Percentiles rank a stretch among this genome's conserved stretches.
Evolutionary conservation across 2,888 invertebrate genomes (phyloP).

Genomic region (Synergus itoensis): DNA sequence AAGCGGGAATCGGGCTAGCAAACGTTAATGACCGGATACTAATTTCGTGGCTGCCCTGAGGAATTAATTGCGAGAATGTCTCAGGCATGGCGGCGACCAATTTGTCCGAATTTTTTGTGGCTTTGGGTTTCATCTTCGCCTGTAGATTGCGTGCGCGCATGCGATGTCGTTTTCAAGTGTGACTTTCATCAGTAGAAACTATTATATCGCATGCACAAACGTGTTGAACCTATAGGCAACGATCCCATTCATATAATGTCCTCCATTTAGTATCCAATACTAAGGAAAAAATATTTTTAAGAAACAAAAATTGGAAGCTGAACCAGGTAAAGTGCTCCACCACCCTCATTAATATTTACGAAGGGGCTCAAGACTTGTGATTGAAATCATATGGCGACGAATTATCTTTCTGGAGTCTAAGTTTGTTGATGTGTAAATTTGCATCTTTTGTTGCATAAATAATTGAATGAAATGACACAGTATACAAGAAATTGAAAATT

Average conservation of each 20-base stretch:
- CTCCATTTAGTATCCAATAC: background rate
- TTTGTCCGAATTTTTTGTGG: conserved; percentile 61
- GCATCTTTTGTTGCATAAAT: background rate
- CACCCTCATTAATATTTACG: conserved; percentile 29
- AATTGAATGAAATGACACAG: background rate
- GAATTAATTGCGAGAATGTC: conserved; percentile 38
- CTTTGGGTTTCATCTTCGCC: conserved; percentile 49
- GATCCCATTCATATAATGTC: conserved; percentile 22
- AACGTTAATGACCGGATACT: conserved; percentile 40
- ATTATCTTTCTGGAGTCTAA: background rate
- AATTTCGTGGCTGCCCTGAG: conserved; percentile 39
- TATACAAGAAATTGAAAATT: background rate
- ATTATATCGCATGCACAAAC: conserved; percentile 49
- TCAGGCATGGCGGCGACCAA: conserved; percentile 53
- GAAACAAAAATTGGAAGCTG: background rate
- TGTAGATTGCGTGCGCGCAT: conserved; percentile 51
- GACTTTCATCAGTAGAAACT: conserved; percentile 44
- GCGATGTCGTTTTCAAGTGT: conserved; percentile 49
- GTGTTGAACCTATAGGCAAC: conserved; percentile 41
- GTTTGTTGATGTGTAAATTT: background rate
- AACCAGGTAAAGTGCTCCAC: background rate
- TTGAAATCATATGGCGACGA: conserved; percentile 14
- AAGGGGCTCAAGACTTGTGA: background rate
- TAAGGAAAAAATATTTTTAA: background rate
- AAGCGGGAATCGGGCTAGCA: conserved; percentile 20